These are phyloP conservation scores for Corbicula japonica DNA, from an alignment of 2,888 invertebrate species.

Conservation along the genomic window DNA sequence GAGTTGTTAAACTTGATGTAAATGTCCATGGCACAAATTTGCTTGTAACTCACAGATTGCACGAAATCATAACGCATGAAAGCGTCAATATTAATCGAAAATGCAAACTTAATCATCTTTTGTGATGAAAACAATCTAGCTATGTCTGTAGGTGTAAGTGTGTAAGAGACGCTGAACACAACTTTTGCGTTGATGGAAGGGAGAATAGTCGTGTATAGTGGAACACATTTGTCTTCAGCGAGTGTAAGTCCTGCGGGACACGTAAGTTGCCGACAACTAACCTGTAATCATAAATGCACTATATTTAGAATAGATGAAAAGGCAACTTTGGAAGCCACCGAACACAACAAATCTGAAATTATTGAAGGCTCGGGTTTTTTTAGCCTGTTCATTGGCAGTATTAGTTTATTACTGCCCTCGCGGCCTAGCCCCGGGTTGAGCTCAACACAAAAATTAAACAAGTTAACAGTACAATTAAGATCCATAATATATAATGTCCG, in stretches of 20 bases:
- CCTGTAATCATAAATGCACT: no score
- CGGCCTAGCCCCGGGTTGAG: no score
- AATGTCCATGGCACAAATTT: neutral
- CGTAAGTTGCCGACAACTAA: no score
- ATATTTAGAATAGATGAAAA: no score
- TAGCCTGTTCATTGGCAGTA: no score
- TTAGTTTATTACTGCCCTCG: no score
- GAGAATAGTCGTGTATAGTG: neutral
- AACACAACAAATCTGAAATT: no score
- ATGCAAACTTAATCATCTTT: neutral
- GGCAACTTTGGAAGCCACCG: no score
- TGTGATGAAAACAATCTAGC: neutral
- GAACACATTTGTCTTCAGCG: neutral
- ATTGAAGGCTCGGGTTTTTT: no score
- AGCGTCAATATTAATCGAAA: neutral
- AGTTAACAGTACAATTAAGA: no score
- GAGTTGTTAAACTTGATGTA: conserved; percentile 12
- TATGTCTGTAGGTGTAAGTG: neutral
- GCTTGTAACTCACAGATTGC: neutral
- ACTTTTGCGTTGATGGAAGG: neutral
- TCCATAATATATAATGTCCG: no score
- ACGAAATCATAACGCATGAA: neutral
- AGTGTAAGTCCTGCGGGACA: neutral
- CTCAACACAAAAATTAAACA: no score
- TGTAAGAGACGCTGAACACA: neutral